phyloP scores from a whole-genome alignment of 2,888 invertebrate species.

The Volucella zonaria region DNA sequence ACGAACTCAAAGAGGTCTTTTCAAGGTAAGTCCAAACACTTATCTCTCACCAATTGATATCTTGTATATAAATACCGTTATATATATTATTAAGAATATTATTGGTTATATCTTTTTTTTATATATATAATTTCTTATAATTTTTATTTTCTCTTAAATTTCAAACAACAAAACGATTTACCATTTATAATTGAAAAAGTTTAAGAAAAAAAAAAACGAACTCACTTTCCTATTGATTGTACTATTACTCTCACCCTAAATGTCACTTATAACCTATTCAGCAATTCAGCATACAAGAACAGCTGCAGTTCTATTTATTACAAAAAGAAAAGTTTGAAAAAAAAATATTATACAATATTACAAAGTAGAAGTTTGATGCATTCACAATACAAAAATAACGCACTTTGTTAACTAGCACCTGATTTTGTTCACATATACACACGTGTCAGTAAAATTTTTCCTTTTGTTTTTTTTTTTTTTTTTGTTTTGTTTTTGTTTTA shows the following conservation, averaged over 20 bases:
- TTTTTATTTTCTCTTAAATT: background rate
- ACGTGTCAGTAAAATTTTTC: conserved; percentile 51
- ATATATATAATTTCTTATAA: background rate
- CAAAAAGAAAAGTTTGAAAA: background rate
- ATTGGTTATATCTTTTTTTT: conserved; percentile 4
- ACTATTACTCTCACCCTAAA: conserved; percentile 18
- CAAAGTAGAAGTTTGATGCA: conserved; percentile 68
- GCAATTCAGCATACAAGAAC: conserved; percentile 47
- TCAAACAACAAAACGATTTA: background rate
- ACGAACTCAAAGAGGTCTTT: conserved; percentile 99
- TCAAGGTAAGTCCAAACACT: conserved; percentile 89
- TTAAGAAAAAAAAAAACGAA: conserved; percentile 8
- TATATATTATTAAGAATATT: background rate
- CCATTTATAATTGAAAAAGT: conserved; percentile 4
- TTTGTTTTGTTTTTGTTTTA: conserved; percentile 21
- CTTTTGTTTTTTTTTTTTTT: conserved; percentile 15
- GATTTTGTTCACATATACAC: conserved; percentile 66
- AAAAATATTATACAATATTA: conserved; percentile 14
- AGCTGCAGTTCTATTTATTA: conserved; percentile 43
- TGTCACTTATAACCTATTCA: conserved; percentile 27
- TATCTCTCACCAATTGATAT: background rate
- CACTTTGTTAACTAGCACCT: conserved; percentile 69
- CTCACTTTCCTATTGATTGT: conserved; percentile 11
- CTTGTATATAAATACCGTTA: background rate
- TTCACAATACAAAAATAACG: conserved; percentile 53